These are phyloP conservation scores for Bubo scandiacus DNA, from an alignment of 2,113 vertebrate species.

Conservation along the genomic window DNA sequence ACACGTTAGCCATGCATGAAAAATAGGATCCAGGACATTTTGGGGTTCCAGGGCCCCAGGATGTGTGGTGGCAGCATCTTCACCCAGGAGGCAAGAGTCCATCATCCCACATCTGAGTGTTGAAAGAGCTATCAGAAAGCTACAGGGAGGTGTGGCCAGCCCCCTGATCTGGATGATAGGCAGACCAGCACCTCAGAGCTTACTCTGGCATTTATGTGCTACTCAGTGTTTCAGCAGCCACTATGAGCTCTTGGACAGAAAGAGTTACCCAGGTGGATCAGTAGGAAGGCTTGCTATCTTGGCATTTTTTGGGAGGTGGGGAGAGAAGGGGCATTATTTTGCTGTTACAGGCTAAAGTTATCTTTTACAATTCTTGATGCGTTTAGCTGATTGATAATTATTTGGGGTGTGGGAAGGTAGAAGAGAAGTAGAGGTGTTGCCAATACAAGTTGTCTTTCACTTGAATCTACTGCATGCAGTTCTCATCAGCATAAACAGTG, in stretches of 20 bases:
- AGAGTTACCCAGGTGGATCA: not conserved
- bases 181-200: not conserved
- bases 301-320: not conserved
- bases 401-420: not conserved
- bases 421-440: not conserved
- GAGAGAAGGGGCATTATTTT: not conserved
- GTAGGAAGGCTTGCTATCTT: not conserved
- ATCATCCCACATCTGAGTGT: not conserved
- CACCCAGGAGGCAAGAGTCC: not conserved
- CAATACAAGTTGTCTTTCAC: not conserved
- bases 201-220: not conserved
- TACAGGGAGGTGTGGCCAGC: not conserved
- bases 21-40: not conserved
- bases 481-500: not conserved
- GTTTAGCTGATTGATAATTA: not conserved
- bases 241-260: not conserved
- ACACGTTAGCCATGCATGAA: not conserved
- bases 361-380: not conserved
- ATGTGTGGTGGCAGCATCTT: not conserved
- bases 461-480: not conserved
- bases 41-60: not conserved
- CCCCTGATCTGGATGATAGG: not conserved
- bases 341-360: not conserved
- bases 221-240: not conserved
- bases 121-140: not conserved